Percentiles rank a stretch among this genome's conserved stretches.
Evolutionary conservation across 2,888 invertebrate species (phyloP).

Genomic region (Acanthococcus lagerstroemiae): DNA sequence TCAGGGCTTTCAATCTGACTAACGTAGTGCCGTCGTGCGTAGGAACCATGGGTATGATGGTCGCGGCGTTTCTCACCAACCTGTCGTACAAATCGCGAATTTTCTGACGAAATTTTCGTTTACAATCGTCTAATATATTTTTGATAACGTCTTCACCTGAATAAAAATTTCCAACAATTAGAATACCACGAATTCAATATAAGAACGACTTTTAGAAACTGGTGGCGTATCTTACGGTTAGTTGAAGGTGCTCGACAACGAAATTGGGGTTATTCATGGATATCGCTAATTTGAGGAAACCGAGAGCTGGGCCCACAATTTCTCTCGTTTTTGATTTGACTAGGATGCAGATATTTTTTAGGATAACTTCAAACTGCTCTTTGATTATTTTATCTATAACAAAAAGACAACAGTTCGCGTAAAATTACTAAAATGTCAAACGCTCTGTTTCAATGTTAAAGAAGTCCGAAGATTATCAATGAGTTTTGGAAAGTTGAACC

Average conservation of each 20-base stretch:
- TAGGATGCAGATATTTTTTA: conserved; percentile 54
- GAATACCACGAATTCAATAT: too few species aligned
- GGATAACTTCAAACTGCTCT: conserved; percentile 49
- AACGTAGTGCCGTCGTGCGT: conserved; percentile 57
- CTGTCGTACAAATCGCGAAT: conserved; percentile 66
- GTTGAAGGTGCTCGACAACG: conserved; percentile 52
- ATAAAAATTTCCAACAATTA: too few species aligned
- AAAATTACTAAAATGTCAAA: too few species aligned
- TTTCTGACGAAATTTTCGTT: conserved; percentile 68
- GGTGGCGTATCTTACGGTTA: conserved; percentile 56
- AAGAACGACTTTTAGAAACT: too few species aligned
- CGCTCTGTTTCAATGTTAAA: too few species aligned
- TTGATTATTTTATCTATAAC: too few species aligned
- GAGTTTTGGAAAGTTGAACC: too few species aligned
- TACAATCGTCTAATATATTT: conserved; percentile 74
- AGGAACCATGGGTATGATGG: conserved; percentile 62
- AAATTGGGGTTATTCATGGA: conserved; percentile 41
- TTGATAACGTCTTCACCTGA: too few species aligned
- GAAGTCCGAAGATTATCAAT: too few species aligned
- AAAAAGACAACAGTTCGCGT: too few species aligned
- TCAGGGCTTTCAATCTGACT: conserved; percentile 65
- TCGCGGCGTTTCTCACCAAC: conserved; percentile 61
- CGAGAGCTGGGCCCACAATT: conserved; percentile 57
- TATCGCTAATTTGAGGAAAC: conserved; percentile 56
- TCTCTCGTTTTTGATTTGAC: conserved; percentile 56